These are phyloP conservation scores for Drosophila formosana DNA, from an alignment of 2,888 invertebrate genomes.

Conservation along the genomic window DNA sequence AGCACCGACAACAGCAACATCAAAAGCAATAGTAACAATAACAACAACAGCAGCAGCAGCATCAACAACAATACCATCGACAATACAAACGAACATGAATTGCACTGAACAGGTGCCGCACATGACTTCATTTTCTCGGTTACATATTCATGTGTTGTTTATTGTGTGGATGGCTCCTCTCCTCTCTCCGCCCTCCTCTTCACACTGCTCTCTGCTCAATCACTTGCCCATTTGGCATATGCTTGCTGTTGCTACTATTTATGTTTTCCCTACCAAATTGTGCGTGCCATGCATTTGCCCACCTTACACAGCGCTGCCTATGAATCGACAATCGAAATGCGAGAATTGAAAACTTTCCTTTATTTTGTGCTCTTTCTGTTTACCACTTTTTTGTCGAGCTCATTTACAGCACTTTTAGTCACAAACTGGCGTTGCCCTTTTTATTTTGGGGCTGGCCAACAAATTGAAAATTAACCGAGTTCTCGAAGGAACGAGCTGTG, in stretches of 20 bases:
- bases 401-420: conserved; percentile 50
- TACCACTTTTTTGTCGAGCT: conserved; percentile 41
- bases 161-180: conserved; percentile 43
- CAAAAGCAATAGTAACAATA: conserved; percentile 23
- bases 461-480: conserved; percentile 74
- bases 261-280: conserved; percentile 77
- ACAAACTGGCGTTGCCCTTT: conserved; percentile 25
- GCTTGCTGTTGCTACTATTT: conserved; percentile 66
- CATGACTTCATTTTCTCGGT: conserved; percentile 77
- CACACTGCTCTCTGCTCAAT: conserved; percentile 8
- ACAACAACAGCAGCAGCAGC: conserved; percentile 18
- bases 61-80: conserved; percentile 55
- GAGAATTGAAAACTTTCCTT: conserved; percentile 32
- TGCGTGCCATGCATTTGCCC: conserved; percentile 65
- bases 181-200: neutral
- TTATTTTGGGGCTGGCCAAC: conserved; percentile 39
- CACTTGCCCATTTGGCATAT: conserved; percentile 46
- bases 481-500: conserved; percentile 29
- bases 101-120: conserved; percentile 78
- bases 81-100: conserved; percentile 80
- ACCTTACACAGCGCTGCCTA: conserved; percentile 17
- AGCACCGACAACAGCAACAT: conserved; percentile 36
- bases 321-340: conserved; percentile 8
- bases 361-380: conserved; percentile 2
- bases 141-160: conserved; percentile 60